These are phyloP conservation scores for Rhinogobio ventralis DNA, from an alignment of 2,797 vertebrate genomes.

Conservation along the genomic window DNA sequence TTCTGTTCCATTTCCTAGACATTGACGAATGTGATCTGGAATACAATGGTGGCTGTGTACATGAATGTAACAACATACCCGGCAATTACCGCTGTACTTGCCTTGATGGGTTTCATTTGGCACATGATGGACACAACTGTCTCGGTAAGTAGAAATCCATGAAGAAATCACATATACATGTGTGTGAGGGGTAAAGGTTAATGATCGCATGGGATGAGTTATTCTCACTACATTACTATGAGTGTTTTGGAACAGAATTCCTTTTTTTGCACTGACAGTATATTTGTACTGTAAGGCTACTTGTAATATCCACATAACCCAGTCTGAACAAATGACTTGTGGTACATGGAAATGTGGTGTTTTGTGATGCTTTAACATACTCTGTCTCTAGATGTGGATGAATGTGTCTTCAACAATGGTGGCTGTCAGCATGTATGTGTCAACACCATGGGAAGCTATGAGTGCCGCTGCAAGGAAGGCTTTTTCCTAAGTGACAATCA, in stretches of 20 bases:
- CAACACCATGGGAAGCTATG: slow-evolving; percentile 95
- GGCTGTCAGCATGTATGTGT: slow-evolving; percentile 96
- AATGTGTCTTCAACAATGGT: slow-evolving; percentile 94
- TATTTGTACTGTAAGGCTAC: background rate
- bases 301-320: background rate
- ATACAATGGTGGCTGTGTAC: slow-evolving; percentile 95
- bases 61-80: slow-evolving; percentile 96
- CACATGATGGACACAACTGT: slow-evolving; percentile 97
- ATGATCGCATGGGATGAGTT: background rate
- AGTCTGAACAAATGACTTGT: background rate
- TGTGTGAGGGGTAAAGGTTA: background rate
- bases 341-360: background rate
- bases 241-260: slow-evolving; percentile 1
- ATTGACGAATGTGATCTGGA: slow-evolving; percentile 94
- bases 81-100: slow-evolving; percentile 98
- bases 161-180: background rate
- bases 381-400: slow-evolving; percentile 86
- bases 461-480: slow-evolving; percentile 92
- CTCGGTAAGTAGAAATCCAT: slow-evolving; percentile 82
- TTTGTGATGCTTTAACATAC: slow-evolving; percentile 19
- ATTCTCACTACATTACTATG: background rate
- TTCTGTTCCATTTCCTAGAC: slow-evolving; percentile 82
- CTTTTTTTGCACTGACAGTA: background rate
- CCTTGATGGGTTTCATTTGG: slow-evolving; percentile 95
- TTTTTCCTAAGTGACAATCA: slow-evolving; percentile 99